These are phyloP conservation scores for Serripes groenlandicus DNA, from an alignment of 2,888 invertebrate species.

Conservation along the genomic window DNA sequence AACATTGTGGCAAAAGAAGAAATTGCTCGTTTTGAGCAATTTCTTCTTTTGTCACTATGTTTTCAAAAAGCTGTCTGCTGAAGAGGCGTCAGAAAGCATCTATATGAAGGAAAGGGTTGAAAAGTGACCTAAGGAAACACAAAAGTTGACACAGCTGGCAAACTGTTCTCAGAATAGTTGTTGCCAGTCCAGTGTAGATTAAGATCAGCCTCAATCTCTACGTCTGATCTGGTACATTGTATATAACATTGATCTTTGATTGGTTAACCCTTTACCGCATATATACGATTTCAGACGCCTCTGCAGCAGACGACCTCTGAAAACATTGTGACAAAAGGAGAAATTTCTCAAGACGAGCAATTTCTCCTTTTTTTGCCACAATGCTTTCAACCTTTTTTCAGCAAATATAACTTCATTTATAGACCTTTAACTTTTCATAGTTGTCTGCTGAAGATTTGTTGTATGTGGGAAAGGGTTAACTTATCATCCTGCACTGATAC, in stretches of 20 bases:
- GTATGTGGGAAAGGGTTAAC: background rate
- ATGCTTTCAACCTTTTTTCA: background rate
- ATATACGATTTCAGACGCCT: background rate
- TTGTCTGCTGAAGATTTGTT: background rate
- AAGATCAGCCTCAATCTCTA: no score
- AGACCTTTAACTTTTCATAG: background rate
- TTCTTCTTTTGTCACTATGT: background rate
- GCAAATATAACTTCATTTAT: background rate
- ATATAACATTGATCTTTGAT: background rate
- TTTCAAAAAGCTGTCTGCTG: background rate
- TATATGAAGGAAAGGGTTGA: background rate
- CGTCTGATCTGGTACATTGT: no score
- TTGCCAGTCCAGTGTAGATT: no score
- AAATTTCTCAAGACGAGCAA: background rate
- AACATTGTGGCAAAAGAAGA: conserved; percentile 5
- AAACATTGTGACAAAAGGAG: background rate
- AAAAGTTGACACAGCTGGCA: no score
- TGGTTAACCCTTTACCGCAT: background rate
- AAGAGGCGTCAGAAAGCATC: background rate
- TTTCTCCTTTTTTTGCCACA: background rate
- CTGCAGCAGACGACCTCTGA: background rate
- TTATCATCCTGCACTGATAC: background rate
- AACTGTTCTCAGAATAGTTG: no score
- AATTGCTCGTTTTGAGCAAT: background rate
- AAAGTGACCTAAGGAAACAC: no score